Evolutionary conservation across 2,888 invertebrate species (phyloP), one percentile per base, ranked within the genome.

Genomic region (Omphaloscelis lunosa): DNA sequence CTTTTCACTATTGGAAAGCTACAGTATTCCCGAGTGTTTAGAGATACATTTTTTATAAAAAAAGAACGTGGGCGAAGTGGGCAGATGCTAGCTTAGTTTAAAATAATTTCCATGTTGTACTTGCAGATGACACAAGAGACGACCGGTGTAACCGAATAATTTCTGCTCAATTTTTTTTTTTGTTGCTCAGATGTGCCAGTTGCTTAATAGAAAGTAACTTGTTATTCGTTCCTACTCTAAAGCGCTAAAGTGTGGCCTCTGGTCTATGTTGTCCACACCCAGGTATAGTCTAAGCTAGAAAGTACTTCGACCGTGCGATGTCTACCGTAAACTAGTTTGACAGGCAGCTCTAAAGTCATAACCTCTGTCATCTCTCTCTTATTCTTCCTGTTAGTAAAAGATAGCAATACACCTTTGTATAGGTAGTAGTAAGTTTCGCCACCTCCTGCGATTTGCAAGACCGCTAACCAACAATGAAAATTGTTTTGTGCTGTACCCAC

Each of bases 281-380:
- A 62, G n/a, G 29, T 34, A 5, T 12, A 41, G 17, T 51, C n/a
- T 39, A 51, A 39, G 29, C n/a, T 70, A 70, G 80, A 77, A 80
- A 77, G 72, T 80, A 41, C 11, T 51, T 51, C 15, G 41, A 20
- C 29, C 41, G 17, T 61, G 29, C 9, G 29, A 27, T 66, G 12
- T n/a, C n/a, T 34, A 61, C 17, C 17, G 27, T 20, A 23, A 59
- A 75, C 65, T 48, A 51, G 75, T 75, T 39, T 51, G 41, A 34
- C 34, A 29, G 17, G 29, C 4, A 56, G 34, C 9, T 51, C 45
- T 27, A 8, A 20, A 59, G 8, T 7, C 27, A 39, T 45, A 77
- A 41, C 27, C 12, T 77, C 7, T 48, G 7, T 7, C 20, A 0
- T 62, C 53, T 48, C 53, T 9, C 53, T 62, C 12, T 15, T 51